phyloP scores from a whole-genome alignment of 2,113 vertebrate species.

The Heterochromis multidens region DNA sequence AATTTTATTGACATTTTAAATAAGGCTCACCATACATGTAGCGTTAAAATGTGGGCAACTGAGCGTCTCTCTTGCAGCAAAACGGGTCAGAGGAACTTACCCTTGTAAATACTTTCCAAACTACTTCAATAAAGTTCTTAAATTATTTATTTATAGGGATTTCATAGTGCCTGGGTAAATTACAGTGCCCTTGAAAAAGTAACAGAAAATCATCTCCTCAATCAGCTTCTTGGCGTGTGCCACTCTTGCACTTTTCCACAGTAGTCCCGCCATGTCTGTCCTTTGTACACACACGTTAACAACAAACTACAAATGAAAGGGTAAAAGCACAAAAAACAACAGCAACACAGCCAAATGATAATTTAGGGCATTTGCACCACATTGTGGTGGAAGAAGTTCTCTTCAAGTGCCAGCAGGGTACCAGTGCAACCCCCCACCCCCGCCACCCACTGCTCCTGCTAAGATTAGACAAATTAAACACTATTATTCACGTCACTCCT shows the following conservation, averaged over 20 bases:
- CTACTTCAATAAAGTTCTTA: slow-evolving; percentile 47
- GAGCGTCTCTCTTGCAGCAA: not conserved
- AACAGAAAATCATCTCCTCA: slow-evolving; percentile 57
- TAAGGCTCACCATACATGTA: slow-evolving; percentile 17
- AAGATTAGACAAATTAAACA: slow-evolving; percentile 80
- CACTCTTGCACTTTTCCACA: slow-evolving; percentile 27
- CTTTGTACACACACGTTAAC: slow-evolving; percentile 37
- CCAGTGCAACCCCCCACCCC: slow-evolving; percentile 5
- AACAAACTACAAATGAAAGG: slow-evolving; percentile 57
- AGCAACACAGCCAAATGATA: slow-evolving; percentile 49
- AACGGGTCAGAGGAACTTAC: slow-evolving; percentile 24
- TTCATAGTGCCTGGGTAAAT: slow-evolving; percentile 61
- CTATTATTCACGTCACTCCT: slow-evolving; percentile 75
- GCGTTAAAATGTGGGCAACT: slow-evolving; percentile 14
- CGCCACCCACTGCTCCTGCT: slow-evolving; percentile 61
- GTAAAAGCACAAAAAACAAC: slow-evolving; percentile 41
- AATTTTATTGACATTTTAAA: slow-evolving; percentile 59
- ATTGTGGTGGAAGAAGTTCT: slow-evolving; percentile 60
- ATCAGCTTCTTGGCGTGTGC: slow-evolving; percentile 32
- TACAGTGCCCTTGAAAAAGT: slow-evolving; percentile 56
- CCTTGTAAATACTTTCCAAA: slow-evolving; percentile 71
- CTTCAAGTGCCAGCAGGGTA: slow-evolving; percentile 59
- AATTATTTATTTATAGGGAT: slow-evolving; percentile 69
- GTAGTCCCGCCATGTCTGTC: not conserved
- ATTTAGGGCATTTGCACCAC: slow-evolving; percentile 64